phyloP scores from a whole-genome alignment of 2,888 invertebrate species.

The Eilema depressum region DNA sequence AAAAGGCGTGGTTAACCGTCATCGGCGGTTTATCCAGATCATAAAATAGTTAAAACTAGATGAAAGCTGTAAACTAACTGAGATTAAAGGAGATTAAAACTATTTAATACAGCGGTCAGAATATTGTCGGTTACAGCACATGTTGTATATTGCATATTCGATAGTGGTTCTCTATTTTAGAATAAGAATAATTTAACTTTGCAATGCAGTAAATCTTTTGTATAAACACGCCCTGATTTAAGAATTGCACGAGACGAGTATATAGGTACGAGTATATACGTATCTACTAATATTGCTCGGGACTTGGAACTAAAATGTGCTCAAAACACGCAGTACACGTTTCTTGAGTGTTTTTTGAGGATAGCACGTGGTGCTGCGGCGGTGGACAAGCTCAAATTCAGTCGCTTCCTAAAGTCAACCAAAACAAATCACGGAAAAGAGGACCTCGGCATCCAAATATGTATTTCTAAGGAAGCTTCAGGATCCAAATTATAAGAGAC shows the following conservation, averaged over 20 bases:
- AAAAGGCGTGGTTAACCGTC: not conserved
- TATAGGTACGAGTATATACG: no score
- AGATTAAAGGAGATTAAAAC: not conserved
- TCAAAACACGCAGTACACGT: no score
- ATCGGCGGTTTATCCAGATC: not conserved
- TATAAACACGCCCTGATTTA: not conserved
- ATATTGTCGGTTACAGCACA: not conserved
- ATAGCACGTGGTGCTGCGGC: no score
- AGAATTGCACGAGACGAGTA: not conserved
- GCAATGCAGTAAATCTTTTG: not conserved
- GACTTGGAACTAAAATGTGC: no score
- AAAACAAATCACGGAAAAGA: no score
- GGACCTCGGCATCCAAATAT: no score
- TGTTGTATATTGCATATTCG: not conserved
- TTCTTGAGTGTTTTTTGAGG: no score
- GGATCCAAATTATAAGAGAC: no score
- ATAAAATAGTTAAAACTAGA: not conserved
- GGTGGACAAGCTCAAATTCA: no score
- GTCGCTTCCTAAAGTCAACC: no score
- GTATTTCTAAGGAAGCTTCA: no score
- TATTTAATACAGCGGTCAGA: not conserved
- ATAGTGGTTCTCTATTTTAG: not conserved
- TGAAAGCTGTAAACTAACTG: not conserved
- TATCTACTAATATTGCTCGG: no score
- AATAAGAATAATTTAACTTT: conserved; percentile 7